Evolutionary conservation across 2,797 vertebrate genomes (phyloP), one percentile per base, ranked within the genome.

Genomic region (Ctenochaetus hawaiiensis): DNA sequence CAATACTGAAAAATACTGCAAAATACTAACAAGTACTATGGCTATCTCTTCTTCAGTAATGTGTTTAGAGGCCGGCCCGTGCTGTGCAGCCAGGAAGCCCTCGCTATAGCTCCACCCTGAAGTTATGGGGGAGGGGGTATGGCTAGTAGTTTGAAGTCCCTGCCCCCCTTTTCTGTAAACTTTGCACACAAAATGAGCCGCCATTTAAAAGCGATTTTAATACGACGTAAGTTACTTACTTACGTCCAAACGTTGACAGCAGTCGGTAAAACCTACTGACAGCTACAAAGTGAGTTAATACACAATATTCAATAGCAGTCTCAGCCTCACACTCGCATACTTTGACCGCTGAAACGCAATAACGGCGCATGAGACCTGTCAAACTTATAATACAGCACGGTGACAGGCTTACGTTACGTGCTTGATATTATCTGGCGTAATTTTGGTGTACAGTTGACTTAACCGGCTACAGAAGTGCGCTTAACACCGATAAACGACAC

Each of bases 111-210:
- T 90, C 92, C 92, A 69, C 93, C 92, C 88, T 76, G 7, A 41
- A 51, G 54, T 68, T 49, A 59, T 90, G 89, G 93, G 93, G 94
- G 92, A 86, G 86, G 93, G 91, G 90, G 78, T 56, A 48, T 60
- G 87, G 56, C 84, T 69, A 37, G 76, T 67, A 81, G 85, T 91
- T 92, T 71, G 65, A 71, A 80, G 89, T 90, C 91, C 91, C 92
- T 89, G 80, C 89, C 92, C 92, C 87, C 80, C 85, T 80, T 84
- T 91, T 86, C 88, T 88, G 91, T 92, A 95, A 96, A 96, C 94
- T 96, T 96, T 95, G 91, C 93, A 84, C 92, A 88, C 88, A 88
- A 84, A 87, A 81, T 72, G 72, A 90, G 91, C 91, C 93, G 94
- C 95, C 94, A 95, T 95, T 90, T 93, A 95, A 93, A 93, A 91